Evolutionary conservation across 2,888 invertebrate genomes (phyloP), one percentile per base, ranked within the genome.

Genomic region (Cryptus armator): DNA sequence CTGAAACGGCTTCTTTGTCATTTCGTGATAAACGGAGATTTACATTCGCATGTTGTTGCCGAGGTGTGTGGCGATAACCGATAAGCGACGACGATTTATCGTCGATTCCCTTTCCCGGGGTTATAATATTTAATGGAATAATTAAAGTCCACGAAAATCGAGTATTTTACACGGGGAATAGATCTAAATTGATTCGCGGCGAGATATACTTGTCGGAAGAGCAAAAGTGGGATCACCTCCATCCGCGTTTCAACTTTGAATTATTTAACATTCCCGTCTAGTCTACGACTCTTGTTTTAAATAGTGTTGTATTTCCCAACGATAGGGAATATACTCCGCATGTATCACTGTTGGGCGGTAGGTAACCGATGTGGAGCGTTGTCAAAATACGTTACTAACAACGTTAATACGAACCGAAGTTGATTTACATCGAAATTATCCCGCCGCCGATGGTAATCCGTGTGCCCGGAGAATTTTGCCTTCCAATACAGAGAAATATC

Each of bases 1-100:
- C 53, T 56, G 46, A 44, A 71, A 71, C 71, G 74, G 68, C 62
- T 83, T 44, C 74, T 74, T 83, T 83, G 56, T 78, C 77, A 72
- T 72, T 67, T 43, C 4, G 37, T 10, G 43, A 64, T 76, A 78
- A 68, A 83, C 78, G 71, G 64, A 70, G 64, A 81, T 71, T 84
- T 84, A 76, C 51, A 64, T 46, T 44, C 0, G 0, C 37, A 7
- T 14, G 29, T 10, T 9, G 53, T 62, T 71, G 29, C 16, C 14
- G 46, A 53, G 37, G 51, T 19, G 19, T 24, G 32, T n/a, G 24
- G 56, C 6, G 14, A 44, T 37, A 37, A 9, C 14, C 56, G 16
- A 53, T 56, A n/a, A 12, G 16, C 19, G n/a, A 1, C 19, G 71
- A 53, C 53, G 37, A 12, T 16, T 32, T 51, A 70, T 37, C 16